Conservation (phyloP, 2,113 vertebrate species). For the Callionymus lyra region DNA sequence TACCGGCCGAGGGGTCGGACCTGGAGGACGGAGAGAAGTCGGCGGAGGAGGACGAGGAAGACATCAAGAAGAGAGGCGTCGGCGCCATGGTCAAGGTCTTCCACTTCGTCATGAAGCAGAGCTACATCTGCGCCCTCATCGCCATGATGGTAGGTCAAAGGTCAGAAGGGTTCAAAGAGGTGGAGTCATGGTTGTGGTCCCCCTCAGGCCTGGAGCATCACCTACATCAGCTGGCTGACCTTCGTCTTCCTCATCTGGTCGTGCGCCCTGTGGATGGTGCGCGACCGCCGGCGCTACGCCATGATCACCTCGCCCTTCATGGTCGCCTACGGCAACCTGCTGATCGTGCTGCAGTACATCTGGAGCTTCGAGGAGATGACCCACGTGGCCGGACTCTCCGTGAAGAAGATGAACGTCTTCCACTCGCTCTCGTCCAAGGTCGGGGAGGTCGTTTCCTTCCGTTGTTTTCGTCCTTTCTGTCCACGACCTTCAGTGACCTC, state of each 20-base stretch:
- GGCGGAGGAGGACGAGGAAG: slow-evolving; percentile 55
- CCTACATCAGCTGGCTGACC: slow-evolving; percentile 95
- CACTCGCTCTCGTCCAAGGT: slow-evolving; percentile 87
- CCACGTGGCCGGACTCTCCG: slow-evolving; percentile 71
- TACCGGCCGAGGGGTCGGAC: slow-evolving; percentile 69
- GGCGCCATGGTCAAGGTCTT: slow-evolving; percentile 80
- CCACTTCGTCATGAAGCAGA: slow-evolving; percentile 96
- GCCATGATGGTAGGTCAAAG: slow-evolving; percentile 89
- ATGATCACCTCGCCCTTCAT: slow-evolving; percentile 96
- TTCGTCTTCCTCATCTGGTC: slow-evolving; percentile 96
- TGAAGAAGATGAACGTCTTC: slow-evolving; percentile 67
- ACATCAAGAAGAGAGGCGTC: slow-evolving; percentile 65
- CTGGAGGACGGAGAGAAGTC: slow-evolving; percentile 63
- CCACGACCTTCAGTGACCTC: too few relatives aligned
- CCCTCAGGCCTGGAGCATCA: slow-evolving; percentile 91
- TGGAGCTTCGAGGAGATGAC: slow-evolving; percentile 78
- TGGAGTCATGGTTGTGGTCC: not conserved
- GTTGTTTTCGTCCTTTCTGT: too few relatives aligned
- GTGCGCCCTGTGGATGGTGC: slow-evolving; percentile 92
- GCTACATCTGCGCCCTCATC: slow-evolving; percentile 95
- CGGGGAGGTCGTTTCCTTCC: too few relatives aligned
- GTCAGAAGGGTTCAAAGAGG: too few relatives aligned
- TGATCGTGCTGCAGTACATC: slow-evolving; percentile 88
- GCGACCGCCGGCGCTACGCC: slow-evolving; percentile 85
- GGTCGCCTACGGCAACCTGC: slow-evolving; percentile 88